These are phyloP conservation scores for Odontocerum albicorne DNA, from an alignment of 2,888 invertebrate species.

Conservation along the genomic window DNA sequence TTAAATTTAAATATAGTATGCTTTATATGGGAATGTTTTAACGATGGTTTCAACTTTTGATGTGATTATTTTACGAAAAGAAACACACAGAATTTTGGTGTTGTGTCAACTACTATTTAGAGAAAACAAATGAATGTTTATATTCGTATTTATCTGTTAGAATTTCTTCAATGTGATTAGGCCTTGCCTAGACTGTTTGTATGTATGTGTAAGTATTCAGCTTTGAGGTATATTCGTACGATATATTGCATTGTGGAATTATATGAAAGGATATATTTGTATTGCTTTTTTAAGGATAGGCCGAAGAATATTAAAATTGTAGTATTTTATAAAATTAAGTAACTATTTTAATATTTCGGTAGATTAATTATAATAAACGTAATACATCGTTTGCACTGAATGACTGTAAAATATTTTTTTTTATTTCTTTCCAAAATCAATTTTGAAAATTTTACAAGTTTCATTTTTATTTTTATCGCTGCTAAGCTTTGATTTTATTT, in stretches of 20 bases:
- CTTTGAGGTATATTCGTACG: not conserved
- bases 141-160: not conserved
- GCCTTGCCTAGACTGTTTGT: constrained; percentile 21
- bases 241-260: constrained; percentile 1
- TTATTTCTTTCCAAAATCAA: no score
- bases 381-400: no score
- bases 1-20: constrained; percentile 10
- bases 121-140: not conserved
- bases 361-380: no score
- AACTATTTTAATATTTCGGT: no score
- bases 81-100: constrained; percentile 31
- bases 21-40: constrained; percentile 22
- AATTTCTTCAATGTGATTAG: constrained; percentile 26
- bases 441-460: no score
- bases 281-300: no score
- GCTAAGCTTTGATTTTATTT: no score
- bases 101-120: constrained; percentile 23
- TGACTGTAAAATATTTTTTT: no score
- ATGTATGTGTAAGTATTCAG: constrained; percentile 3
- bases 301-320: no score
- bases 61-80: constrained; percentile 32
- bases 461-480: no score
- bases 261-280: no score
- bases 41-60: constrained; percentile 25
- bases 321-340: no score